A percentile compares a stretch with the other conserved stretches of the same genome.
phyloP scores from a whole-genome alignment of 2,113 vertebrate species.

The Megaceryle torquata region DNA sequence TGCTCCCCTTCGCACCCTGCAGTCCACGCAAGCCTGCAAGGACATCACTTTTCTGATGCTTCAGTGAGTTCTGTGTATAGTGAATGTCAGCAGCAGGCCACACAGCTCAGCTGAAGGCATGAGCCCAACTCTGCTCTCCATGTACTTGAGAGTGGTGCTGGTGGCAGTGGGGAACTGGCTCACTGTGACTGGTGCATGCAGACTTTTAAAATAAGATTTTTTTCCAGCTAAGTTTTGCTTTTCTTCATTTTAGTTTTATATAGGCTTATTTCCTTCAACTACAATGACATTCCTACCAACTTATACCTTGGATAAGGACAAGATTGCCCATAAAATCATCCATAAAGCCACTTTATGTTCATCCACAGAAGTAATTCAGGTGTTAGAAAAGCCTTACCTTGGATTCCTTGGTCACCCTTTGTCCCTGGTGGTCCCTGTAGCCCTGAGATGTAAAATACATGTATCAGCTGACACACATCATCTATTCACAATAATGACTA shows the following conservation, averaged over 20 bases:
- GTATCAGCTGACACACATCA: conserved; percentile 22
- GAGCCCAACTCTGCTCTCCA: background rate
- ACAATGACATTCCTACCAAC: background rate
- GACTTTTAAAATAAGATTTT: background rate
- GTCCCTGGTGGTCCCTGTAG: conserved; percentile 50
- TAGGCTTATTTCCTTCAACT: background rate
- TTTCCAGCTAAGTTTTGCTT: background rate
- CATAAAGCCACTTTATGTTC: conserved; percentile 34
- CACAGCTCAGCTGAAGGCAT: accelerated
- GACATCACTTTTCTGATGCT: background rate
- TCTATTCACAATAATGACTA: background rate
- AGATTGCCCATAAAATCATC: conserved; percentile 36
- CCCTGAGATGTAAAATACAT: conserved; percentile 60
- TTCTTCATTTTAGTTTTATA: background rate
- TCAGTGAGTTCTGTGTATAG: accelerated
- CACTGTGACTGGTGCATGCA: accelerated
- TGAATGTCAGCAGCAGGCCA: background rate
- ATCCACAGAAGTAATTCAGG: background rate
- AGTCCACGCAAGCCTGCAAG: conserved; percentile 42
- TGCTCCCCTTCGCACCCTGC: conserved; percentile 59
- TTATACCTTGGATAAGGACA: background rate
- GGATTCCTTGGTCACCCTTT: conserved; percentile 63
- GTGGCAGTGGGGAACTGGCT: background rate
- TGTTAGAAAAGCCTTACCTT: conserved; percentile 58
- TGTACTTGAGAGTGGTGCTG: background rate